Base-by-base conservation (phyloP, 2,888 invertebrate genomes). In the Lycocerus yunnanus region DNA sequence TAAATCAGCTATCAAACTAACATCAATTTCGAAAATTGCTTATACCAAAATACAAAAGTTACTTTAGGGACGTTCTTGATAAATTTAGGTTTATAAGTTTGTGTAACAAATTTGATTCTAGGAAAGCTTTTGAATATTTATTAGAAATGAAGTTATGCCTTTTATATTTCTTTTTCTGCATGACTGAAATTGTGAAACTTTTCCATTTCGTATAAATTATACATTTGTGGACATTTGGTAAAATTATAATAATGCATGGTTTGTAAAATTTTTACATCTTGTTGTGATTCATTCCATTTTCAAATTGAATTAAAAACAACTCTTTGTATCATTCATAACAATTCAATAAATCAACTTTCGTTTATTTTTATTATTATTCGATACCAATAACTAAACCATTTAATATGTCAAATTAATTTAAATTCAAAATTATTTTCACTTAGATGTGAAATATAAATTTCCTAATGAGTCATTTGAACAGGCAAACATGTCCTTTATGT, bases 171-270 rank as follows among this genome's bases (percentile, higher is more conserved):
- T 78, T 78, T 78, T 80, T 78, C 78, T 77, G 77, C 80, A 78
- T 80, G 78, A 77, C 72, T 75, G 80, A 77, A 73, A 73, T 74
- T 73, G 77, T 65, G 77, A 80, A 80, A 79, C 78, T 80, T 80
- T 80, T 77, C 71, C 78, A 78, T 80, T 80, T 78, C 77, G 78
- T 79, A 78, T 79, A 79, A 79, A 79, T 79, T 79, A 79, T 79
- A 76, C 77, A 78, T 77, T 78, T 72, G 75, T 75, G 75, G 75
- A 66, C 72, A 72, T 75, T 65, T 69, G 71, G 58, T 58, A 72
- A 67, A 43, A 43, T 43, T 43, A 43, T 43, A 43, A 43, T 43
- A 43, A 43, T 43, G 43, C 43, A 43, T 43, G 43, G 43, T 43
- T 43, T 43, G 43, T 43, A 43, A 43, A 1, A n/a, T 13, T 43